Percentiles rank a stretch among this genome's conserved stretches.
Conservation (phyloP, 64 coral and sea anemone genomes). For the Stylophora pistillata region DNA sequence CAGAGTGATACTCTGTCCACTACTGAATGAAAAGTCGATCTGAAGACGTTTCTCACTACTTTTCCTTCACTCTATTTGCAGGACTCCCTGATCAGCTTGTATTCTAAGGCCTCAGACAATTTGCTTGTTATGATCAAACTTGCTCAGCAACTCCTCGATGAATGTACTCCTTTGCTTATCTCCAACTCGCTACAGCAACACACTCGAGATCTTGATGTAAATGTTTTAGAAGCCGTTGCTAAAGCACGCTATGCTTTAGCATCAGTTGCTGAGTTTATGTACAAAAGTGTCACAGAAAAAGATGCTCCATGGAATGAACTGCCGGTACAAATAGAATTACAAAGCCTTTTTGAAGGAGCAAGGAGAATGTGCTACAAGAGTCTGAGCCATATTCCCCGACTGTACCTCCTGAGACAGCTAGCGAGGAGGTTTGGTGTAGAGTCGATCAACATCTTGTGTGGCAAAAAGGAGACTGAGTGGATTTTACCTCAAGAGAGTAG, state of each 20-base stretch:
- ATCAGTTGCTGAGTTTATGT: slow-evolving; percentile 26
- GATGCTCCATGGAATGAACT: not conserved
- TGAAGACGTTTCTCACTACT: not conserved
- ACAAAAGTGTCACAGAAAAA: not conserved
- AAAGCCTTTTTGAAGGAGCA: slow-evolving; percentile 17
- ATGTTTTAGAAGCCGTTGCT: slow-evolving; percentile 35
- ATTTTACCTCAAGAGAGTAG: slow-evolving; percentile 41
- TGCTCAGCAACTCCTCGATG: slow-evolving; percentile 2
- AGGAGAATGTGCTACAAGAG: slow-evolving; percentile 3
- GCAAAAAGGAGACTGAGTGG: slow-evolving; percentile 10
- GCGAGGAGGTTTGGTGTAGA: slow-evolving; percentile 46
- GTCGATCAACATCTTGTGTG: slow-evolving; percentile 17
- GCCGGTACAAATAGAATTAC: not conserved
- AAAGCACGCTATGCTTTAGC: slow-evolving; percentile 30
- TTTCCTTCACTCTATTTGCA: not conserved
- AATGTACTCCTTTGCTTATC: slow-evolving; percentile 7
- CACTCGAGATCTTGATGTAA: slow-evolving; percentile 26
- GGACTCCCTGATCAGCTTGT: slow-evolving; percentile 37
- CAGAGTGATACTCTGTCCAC: too few species aligned
- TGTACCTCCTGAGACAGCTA: slow-evolving; percentile 55
- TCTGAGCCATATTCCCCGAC: slow-evolving; percentile 2
- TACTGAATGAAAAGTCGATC: too few species aligned
- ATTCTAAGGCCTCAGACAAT: slow-evolving; percentile 1
- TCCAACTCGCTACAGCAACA: not conserved
- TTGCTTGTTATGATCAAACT: slow-evolving; percentile 36